Base-by-base conservation (phyloP, 1,140 invertebrate genomes). In the Anastrepha ludens region DNA sequence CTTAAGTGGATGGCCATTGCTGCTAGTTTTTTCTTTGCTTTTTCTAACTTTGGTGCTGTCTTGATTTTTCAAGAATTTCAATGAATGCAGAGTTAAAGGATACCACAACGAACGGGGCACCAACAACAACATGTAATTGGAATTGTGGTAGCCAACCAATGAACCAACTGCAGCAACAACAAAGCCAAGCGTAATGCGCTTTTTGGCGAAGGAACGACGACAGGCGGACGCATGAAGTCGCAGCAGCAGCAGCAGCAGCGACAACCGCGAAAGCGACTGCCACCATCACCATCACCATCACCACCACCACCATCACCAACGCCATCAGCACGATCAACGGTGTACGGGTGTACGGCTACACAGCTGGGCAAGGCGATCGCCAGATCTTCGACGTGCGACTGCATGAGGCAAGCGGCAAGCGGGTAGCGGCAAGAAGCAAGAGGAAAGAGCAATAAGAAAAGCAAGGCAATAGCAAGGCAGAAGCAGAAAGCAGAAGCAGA, bases 401-500 rank as follows among this genome's bases (percentile, higher is more conserved):
- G n/a, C 39, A 74, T 47, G 70, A 50, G 8, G 70, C 13, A 47
- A 29, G 29, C 70, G 8, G 70, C 13, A 47, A 29, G 29, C 70
- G n/a, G 15, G 29, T 29, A 29, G 60, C 17, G 74, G 50, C 47
- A 20, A 11, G 47, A 55, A 9, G 74, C 17, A 55, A 55, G 74
- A 9, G 74, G 74, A 81, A 13, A n/a, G 8, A 81, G 47, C 44
- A 81, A 81, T 81, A 81, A 81, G 47, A 81, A 81, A 81, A 81
- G 15, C 74, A 81, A 81, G 47, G 70, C 41, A 44, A 74, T 74
- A 47, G 41, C 74, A 81, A 50, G 74, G 74, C 74, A 81, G 74
- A 81, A 81, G 74, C 74, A 81, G 74, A 81, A 81, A 90, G 89
- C 89, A 91, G 89, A 89, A 91, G 90, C 90, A 89, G 90, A 89